Base-by-base conservation (phyloP, 1,140 invertebrate species). In the Cephus cinctus region DNA sequence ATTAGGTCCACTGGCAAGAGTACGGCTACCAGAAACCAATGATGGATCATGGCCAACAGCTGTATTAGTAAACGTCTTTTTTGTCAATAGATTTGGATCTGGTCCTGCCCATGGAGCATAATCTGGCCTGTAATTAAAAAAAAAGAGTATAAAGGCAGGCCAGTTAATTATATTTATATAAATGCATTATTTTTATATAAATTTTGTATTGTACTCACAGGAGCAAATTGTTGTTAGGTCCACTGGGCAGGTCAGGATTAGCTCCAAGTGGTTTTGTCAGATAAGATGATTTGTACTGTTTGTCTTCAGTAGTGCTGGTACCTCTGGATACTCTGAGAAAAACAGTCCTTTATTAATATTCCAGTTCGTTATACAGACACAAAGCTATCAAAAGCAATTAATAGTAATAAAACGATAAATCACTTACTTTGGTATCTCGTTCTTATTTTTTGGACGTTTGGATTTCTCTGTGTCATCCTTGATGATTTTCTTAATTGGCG, bases 41-140 rank as follows among this genome's bases (percentile, higher is more conserved):
- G 50, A 66, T 16, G 63, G 20, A 65, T 87, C 79, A 1, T 80
- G 66, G 1, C 86, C 86, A 50, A 75, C 71, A 0, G 80, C 76
- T n/a, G 80, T 15, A 15, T 65, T 65, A 47, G 64, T 51, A 66
- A 73, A 50, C 48, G 62, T 21, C 67, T 77, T 55, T 61, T 71
- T 63, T 36, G 53, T 54, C 8, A 76, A 56, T 8, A 84, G 61
- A 48, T 65, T 69, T 5, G 80, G 74, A 71, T 86, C 81, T 8
- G 85, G 80, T 12, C 86, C 85, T 52, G 83, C 82, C 85, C 85
- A 88, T 8, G 84, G 81, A 11, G 85, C 78, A 67, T 88, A 88
- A 59, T 87, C 85, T 18, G 81, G 80, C 42, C 86, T 87, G 44
- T 36, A 71, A 76, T 47, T 54, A 52, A 50, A 43, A 16, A 49